Evolutionary conservation across 2,113 vertebrate genomes (phyloP).

Genomic region (Thalassarche chlororhynchos): DNA sequence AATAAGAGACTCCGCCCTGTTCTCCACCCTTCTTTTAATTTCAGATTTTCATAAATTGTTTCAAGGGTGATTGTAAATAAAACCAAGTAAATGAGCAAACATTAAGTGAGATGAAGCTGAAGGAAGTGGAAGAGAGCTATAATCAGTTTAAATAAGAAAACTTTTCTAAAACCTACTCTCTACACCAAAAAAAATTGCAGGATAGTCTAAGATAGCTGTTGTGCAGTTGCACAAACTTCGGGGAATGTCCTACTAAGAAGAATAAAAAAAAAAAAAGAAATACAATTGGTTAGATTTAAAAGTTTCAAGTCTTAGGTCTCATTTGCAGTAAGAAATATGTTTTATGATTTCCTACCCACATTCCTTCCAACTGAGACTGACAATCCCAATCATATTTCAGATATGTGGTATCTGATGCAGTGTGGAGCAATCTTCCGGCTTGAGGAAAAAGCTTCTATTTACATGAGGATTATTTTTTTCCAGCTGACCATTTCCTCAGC

Average conservation of each 20-base stretch:
- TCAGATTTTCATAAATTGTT: background rate
- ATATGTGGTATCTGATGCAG: background rate
- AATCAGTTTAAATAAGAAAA: background rate
- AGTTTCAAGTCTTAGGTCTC: background rate
- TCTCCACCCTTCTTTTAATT: background rate
- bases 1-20: background rate
- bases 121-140: background rate
- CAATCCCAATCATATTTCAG: background rate
- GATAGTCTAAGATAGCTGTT: background rate
- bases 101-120: background rate
- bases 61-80: background rate
- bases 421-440: fast-evolving
- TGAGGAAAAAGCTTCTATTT: background rate
- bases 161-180: background rate
- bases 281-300: background rate
- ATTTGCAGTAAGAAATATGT: background rate
- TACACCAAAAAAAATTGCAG: background rate
- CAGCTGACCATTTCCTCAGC: background rate
- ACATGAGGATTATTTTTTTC: background rate
- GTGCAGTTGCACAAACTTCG: background rate
- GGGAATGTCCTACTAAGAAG: background rate
- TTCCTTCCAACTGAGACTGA: background rate
- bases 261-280: background rate
- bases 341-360: background rate
- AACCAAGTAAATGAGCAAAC: background rate